Evolutionary conservation across 2,888 invertebrate genomes (phyloP), one percentile per base, ranked within the genome.

Genomic region (Caenorhabditis sulstoni): DNA sequence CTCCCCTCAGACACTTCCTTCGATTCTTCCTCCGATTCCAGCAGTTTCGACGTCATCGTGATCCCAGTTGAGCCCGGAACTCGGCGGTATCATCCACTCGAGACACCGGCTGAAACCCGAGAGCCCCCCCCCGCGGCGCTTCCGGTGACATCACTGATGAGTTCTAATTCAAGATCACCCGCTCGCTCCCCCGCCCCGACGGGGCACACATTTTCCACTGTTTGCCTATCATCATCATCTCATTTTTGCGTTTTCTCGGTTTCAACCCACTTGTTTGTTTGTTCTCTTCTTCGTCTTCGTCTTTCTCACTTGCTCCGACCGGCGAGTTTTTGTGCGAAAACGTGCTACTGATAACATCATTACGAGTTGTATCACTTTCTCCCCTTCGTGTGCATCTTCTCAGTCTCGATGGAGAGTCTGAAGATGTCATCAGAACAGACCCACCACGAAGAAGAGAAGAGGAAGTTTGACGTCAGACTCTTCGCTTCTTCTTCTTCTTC

Each of bases 201-300:
- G 29, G 14, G 41, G 9, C 37, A 16, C 55, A 16, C 37, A 44
- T 52, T 61, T 70, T 11, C 61, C 53, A 70, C 70, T 71, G 62
- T 71, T 71, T 71, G 70, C 62, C 45, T 61, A 61, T 44, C n/a
- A 16, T 47, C 55, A 35, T 52, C 62, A 62, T 53, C 62, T 62
- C 70, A 71, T 55, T 53, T 55, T 49, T 57, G 7, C 53, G 35
- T 55, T 62, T 62, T 71, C 70, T 45, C 61, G 49, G 68, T 70
- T 70, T 70, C 68, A 61, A 70, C 55, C 39, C 49, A 53, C 35
- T 44, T 59, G 52, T 68, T 62, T 62, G 70, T 71, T 71, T 61
- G 61, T 62, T 45, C 52, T 62, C 47, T 22, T 5, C 7, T 47
- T 52, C 39, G 1, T 18, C 20, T 29, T 29, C 29, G 3, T 29